Percentiles rank a stretch among this genome's conserved stretches.
These are phyloP conservation scores for Zelostemma sp. DNA, from an alignment of 1,140 invertebrate species.

Conservation along the genomic window DNA sequence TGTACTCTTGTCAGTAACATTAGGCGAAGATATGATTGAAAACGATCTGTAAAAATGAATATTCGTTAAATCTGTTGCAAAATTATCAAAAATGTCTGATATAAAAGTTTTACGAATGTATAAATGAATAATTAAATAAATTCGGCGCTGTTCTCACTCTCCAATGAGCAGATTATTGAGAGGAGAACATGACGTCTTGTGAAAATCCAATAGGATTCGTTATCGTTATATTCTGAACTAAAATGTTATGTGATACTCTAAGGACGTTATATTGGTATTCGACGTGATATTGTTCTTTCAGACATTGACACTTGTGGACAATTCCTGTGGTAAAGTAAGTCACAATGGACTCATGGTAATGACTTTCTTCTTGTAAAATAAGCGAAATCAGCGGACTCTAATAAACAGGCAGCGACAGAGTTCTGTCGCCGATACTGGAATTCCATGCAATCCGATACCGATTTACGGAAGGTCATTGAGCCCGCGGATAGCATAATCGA, in stretches of 20 bases:
- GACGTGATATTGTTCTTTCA: slow-evolving; percentile 75
- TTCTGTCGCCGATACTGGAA: slow-evolving; percentile 75
- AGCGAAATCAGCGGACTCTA: slow-evolving; percentile 82
- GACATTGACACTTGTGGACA: slow-evolving; percentile 78
- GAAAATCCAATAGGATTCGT: slow-evolving; percentile 78
- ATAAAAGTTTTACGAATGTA: no score
- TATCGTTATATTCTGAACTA: slow-evolving; percentile 85
- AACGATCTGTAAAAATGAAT: no score
- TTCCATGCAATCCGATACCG: slow-evolving; percentile 83
- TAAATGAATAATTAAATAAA: slow-evolving; percentile 64
- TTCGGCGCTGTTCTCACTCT: slow-evolving; percentile 68
- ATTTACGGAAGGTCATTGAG: slow-evolving; percentile 83
- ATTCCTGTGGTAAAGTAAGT: slow-evolving; percentile 79
- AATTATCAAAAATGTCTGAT: no score
- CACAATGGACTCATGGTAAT: slow-evolving; percentile 74
- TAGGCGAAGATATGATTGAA: no score
- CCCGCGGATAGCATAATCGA: no score
- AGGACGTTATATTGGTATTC: slow-evolving; percentile 84
- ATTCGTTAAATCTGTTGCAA: no score
- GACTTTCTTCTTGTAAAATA: slow-evolving; percentile 62
- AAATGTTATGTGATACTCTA: slow-evolving; percentile 79
- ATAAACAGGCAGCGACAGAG: slow-evolving; percentile 78
- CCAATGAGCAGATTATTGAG: slow-evolving; percentile 71
- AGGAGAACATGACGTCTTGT: slow-evolving; percentile 70
- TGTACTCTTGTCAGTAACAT: no score